Evolutionary conservation across 2,113 vertebrate species (phyloP), one percentile per base, ranked within the genome.

Genomic region (Mormoops blainvillei): DNA sequence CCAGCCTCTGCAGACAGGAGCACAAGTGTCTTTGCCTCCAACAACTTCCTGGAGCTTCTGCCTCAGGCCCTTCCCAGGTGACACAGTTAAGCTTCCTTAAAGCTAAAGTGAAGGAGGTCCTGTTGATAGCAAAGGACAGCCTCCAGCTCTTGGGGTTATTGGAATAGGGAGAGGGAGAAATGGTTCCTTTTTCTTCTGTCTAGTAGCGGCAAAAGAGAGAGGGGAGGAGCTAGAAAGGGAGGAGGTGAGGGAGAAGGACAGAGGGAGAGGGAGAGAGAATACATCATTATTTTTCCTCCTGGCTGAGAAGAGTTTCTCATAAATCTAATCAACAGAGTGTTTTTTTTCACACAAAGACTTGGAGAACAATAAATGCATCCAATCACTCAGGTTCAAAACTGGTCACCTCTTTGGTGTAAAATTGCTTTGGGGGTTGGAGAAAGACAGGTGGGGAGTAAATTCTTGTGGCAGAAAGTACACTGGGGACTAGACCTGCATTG

Each of bases 251-350:
- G 2, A 2, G 2, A 36, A n/a, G n/a, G 31, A 10, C 4, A 12
- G 15, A 36, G 24, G 20, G 18, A 7, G 5, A 43, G 18, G 38
- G 48, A 12, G 48, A 26, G 13, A 56, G 77, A 56, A 19, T 2
- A 36, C 20, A 14, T 38, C 5, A 68, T 65, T 26, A 45, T 71
- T 90, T 41, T 92, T 10, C 36, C 24, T 95, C 82, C 70, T 80
- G 71, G 33, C 45, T 93, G 43, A 11, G 56, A 94, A 91, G 38
- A 41, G 73, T 52, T 97, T 84, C 95, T 96, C 48, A 84, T 56
- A 96, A 84, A 38, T 67, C 14, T 45, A 95, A 92, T 45, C 54
- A 92, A 65, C 36, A 96, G 54, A 89, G 87, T 54, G 12, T 16
- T 41, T 43, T 94, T 95, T 94, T 76, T 76, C 91, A 36, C 45